Percentiles rank a stretch among this genome's conserved stretches.
Conservation (phyloP, 2,113 vertebrate species). For the Ammodytes marinus region DNA sequence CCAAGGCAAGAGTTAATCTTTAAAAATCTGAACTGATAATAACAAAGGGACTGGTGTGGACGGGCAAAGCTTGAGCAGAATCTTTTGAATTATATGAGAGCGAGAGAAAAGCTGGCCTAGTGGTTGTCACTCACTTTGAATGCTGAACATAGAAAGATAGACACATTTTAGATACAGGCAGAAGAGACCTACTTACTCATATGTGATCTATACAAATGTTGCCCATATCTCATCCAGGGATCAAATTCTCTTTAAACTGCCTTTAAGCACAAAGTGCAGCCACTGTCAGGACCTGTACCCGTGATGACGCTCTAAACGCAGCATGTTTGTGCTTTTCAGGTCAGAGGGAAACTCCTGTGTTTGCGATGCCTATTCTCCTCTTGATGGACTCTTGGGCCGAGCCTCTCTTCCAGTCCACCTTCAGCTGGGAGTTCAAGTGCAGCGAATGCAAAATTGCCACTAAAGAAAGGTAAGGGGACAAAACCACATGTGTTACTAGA, state of each 20-base stretch:
- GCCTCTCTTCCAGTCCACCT: conserved; percentile 86
- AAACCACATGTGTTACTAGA: neutral
- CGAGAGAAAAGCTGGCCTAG: neutral
- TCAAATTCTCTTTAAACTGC: neutral
- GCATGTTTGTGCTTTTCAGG: conserved; percentile 81
- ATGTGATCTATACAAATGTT: neutral
- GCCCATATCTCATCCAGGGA: neutral
- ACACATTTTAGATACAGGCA: neutral
- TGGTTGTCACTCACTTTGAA: neutral
- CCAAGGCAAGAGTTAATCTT: neutral
- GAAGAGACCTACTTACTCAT: neutral
- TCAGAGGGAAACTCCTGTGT: conserved; percentile 89
- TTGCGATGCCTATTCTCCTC: conserved; percentile 90
- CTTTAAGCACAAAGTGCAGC: neutral
- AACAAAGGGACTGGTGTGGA: neutral
- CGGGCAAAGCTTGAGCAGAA: neutral
- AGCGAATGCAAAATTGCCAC: conserved; percentile 84
- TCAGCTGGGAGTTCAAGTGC: conserved; percentile 90
- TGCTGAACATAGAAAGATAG: neutral
- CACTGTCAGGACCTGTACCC: neutral
- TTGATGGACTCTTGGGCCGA: conserved; percentile 82
- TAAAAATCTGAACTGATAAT: conserved; percentile 22
- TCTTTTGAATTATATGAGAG: neutral
- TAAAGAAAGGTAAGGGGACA: conserved; percentile 81
- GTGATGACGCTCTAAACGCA: neutral